Evolutionary conservation across 2,797 vertebrate genomes (phyloP).

Genomic region (Pithecia hirsuta): DNA sequence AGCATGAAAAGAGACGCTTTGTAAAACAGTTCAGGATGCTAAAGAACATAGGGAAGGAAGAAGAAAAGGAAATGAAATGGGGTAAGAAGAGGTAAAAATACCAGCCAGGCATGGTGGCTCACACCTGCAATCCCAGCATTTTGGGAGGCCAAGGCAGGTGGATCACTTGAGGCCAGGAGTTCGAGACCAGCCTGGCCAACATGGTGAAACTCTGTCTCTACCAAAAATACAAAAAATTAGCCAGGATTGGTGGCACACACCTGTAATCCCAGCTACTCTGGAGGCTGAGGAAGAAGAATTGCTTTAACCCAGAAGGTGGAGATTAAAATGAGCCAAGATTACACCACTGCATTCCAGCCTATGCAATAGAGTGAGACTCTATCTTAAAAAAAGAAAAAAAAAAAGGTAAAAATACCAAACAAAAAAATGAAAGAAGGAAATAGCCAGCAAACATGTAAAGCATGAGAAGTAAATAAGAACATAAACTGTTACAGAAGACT

Average conservation of each 20-base stretch:
- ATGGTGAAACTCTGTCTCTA: neutral
- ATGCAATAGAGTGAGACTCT: neutral
- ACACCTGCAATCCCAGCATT: neutral
- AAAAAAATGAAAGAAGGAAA: neutral
- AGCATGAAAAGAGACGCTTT: neutral
- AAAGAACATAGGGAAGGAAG: neutral
- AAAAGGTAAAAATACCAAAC: neutral
- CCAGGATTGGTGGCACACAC: rapidly evolving
- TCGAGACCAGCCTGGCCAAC: neutral
- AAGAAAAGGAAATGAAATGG: neutral
- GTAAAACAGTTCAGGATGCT: neutral
- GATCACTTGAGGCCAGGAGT: neutral
- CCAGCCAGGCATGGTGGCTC: neutral
- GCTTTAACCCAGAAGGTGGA: neutral
- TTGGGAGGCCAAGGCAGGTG: neutral
- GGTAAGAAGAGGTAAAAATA: neutral
- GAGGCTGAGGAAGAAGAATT: neutral
- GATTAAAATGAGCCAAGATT: neutral
- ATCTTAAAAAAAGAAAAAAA: neutral
- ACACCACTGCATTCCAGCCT: neutral
- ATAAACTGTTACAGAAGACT: rapidly evolving
- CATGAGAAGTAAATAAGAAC: neutral
- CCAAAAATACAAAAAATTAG: neutral
- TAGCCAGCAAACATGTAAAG: neutral
- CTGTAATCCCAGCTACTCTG: neutral